Evolutionary conservation across 2,888 invertebrate genomes (phyloP), one percentile per base, ranked within the genome.

Genomic region (Torymus auratus): DNA sequence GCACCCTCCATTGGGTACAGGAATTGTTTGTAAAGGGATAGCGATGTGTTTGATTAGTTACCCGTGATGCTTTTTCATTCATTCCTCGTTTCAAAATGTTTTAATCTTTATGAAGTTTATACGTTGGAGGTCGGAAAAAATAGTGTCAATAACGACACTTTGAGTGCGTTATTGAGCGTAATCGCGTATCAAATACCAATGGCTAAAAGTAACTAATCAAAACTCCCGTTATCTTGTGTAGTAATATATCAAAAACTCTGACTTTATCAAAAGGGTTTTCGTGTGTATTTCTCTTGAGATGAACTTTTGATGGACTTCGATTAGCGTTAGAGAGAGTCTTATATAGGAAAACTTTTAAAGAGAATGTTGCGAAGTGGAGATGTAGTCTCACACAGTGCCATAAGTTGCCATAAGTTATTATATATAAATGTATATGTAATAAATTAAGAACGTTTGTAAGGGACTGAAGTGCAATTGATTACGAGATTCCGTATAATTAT

Each of bases 381-480:
- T 28, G n/a, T 41, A 76, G 53, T 70, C 58, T 65, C 58, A 52
- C 62, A 71, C 52, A 78, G 70, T 78, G 78, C 81, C 78, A 81
- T 70, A 74, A 69, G 60, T 70, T 73, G 23, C 52, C 17, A 68
- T 28, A 52, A 75, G 50, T 77, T 72, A 68, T 68, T 64, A n/a
- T 68, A 50, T 68, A 61, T 67, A 65, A 17, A 61, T 15, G 23
- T 12, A 20, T n/a, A 61, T 53, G 56, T 20, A 62, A 50, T 61
- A 62, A 60, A 20, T 50, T 64, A 17, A 60, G 14, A 69, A 20
- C 52, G 69, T 78, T 78, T 70, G n/a, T 7, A 14, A 60, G 28
- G 72, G 68, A 77, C 72, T 69, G 75, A 75, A 76, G 69, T 79
- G 78, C 81, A 75, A 75, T 81, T 74, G 81, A 78, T 74, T 58